These are phyloP conservation scores for Phaethornis superciliosus DNA, from an alignment of 2,113 vertebrate species.

Conservation along the genomic window DNA sequence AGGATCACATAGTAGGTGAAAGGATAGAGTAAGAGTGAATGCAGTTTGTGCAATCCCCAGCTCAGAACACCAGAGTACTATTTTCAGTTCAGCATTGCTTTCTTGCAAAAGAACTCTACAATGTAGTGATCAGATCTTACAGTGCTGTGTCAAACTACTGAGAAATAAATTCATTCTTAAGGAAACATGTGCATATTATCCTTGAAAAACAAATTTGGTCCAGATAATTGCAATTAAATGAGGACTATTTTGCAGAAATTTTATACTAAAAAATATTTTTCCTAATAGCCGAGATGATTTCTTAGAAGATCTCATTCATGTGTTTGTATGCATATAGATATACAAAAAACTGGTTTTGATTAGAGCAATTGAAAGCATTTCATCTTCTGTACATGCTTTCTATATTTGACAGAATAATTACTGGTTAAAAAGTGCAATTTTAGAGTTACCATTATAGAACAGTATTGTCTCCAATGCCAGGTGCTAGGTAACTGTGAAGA, in stretches of 20 bases:
- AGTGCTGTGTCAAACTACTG: not conserved
- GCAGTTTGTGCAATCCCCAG: not conserved
- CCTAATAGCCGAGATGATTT: not conserved
- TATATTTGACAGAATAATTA: not conserved
- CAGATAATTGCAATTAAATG: not conserved
- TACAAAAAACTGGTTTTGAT: not conserved
- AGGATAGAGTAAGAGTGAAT: not conserved
- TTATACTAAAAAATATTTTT: not conserved
- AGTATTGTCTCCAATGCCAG: not conserved
- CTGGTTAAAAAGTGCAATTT: not conserved
- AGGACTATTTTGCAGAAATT: not conserved
- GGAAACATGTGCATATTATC: not conserved
- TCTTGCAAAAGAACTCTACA: not conserved
- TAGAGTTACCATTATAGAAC: not conserved
- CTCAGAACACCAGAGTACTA: not conserved
- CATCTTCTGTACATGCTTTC: not conserved
- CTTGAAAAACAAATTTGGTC: not conserved
- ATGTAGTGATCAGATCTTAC: not conserved
- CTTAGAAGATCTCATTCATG: not conserved
- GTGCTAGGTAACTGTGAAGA: not conserved
- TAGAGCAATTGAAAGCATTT: not conserved
- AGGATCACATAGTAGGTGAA: not conserved
- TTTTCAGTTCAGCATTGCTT: not conserved
- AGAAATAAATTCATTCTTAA: not conserved
- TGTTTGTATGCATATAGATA: not conserved